Conservation (phyloP, 2,888 invertebrate genomes). For the Rotaria magnacalcarata region DNA sequence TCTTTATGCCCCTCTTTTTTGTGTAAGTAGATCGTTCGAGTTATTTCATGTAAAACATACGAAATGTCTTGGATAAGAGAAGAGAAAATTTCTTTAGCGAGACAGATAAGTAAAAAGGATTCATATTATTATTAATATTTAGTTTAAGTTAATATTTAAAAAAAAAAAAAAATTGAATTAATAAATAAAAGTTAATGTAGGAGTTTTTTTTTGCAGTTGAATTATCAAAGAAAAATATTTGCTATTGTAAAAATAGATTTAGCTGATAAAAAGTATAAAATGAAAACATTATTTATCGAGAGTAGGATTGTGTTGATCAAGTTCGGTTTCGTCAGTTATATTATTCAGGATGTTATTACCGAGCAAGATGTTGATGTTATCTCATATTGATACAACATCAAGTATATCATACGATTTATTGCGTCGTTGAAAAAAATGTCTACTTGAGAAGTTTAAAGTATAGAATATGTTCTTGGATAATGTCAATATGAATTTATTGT, state of each 20-base stretch:
- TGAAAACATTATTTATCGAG: no score
- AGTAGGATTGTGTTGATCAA: no score
- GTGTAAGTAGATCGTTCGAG: not conserved
- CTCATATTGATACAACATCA: not conserved
- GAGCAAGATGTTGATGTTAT: not conserved
- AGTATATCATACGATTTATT: not conserved
- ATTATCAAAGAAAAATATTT: no score
- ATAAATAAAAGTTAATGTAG: not conserved
- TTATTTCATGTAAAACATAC: conserved; percentile 10
- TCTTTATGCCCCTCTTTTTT: not conserved
- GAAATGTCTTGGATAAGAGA: not conserved
- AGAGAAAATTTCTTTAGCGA: not conserved
- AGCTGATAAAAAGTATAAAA: no score
- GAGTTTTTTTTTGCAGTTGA: no score
- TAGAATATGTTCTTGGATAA: not conserved
- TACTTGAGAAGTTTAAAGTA: not conserved
- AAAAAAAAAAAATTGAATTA: not conserved
- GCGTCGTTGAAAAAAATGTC: not conserved
- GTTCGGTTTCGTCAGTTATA: no score
- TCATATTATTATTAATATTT: conserved; percentile 12
- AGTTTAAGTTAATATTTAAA: conserved; percentile 12
- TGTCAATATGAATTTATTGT: no score
- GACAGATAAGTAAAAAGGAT: not conserved
- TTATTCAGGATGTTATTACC: not conserved
- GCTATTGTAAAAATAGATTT: no score